Percentiles rank a stretch among this genome's conserved stretches.
Conservation (phyloP, 2,113 vertebrate genomes). For the Megalops atlanticus region DNA sequence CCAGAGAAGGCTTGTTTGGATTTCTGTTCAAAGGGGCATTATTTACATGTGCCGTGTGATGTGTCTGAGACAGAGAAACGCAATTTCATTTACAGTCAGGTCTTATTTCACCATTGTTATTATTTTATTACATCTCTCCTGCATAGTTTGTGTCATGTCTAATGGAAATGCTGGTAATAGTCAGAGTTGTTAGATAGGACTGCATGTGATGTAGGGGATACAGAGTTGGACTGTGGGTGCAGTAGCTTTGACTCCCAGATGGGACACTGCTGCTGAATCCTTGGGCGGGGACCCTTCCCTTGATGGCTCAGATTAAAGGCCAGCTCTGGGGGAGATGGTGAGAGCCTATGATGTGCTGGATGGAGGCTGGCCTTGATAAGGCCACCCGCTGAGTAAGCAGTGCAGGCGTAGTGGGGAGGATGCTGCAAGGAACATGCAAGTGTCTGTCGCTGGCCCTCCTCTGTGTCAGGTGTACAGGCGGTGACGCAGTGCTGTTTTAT, state of each 20-base stretch:
- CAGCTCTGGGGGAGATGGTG: too few relatives aligned
- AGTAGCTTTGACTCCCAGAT: neutral
- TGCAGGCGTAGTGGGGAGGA: too few relatives aligned
- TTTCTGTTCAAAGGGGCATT: conserved; percentile 19
- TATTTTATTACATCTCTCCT: neutral
- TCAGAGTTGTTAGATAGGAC: neutral
- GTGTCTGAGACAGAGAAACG: conserved; percentile 25
- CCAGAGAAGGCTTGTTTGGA: conserved; percentile 21
- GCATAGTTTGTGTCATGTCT: neutral
- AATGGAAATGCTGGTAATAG: neutral
- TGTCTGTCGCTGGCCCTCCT: conserved; percentile 29
- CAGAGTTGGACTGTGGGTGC: neutral
- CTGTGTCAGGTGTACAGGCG: conserved; percentile 39
- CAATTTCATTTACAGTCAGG: conserved; percentile 21
- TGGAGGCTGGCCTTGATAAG: too few relatives aligned
- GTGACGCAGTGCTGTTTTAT: conserved; percentile 44
- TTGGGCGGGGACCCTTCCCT: neutral
- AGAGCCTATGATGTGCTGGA: too few relatives aligned
- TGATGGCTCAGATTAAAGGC: neutral
- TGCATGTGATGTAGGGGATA: neutral
- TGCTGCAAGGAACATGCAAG: too few relatives aligned
- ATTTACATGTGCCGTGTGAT: conserved; percentile 27
- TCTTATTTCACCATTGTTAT: conserved; percentile 12
- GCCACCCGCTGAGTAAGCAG: too few relatives aligned
- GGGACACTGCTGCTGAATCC: neutral